Evolutionary conservation across 2,113 vertebrate genomes (phyloP), one percentile per base, ranked within the genome.

Genomic region (Theristicus caerulescens): DNA sequence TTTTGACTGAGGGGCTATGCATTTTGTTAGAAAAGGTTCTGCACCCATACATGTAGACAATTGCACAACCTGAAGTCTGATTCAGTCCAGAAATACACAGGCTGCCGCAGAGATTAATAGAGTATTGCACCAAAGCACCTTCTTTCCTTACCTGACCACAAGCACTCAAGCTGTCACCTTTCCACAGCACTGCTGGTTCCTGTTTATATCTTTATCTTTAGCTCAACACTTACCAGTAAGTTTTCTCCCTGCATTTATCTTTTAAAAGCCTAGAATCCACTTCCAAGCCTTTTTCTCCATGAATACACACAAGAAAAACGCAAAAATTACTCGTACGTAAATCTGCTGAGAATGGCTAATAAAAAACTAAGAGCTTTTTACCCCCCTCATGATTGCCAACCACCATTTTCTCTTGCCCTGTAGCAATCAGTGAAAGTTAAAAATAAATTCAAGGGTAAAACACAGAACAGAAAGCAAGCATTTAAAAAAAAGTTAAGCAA

Each of bases 1-100:
- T 64, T 42, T 17, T 7, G 34, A 38, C 26, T 38, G 8, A 9
- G 51, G 8, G 0, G 0, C 24, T 2, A 2, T 1, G 16, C 4
- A 2, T 32, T 46, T 24, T 64, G 4, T 62, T 11, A 11, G 34
- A 8, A 64, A 69, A 59, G 4, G 8, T 32, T 57, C 55, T 62
- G 15, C 62, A 42, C 22, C 13, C 31, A 13, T 29, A 15, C 34
- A 71, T 26, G 13, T 2, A 11, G 32, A 16, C 40, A 70, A 55
- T 2, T 49, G 52, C 57, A 47, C 51, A 42, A 3, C 15, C 26
- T 38, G 7, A 18, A 42, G 8, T 22, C 31, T 83, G 42, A 9
- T 6, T 44, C 24, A 71, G 52, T 49, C 57, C 42, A 54, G 20
- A 84, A 87, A 72, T 0, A 11, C 9, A 11, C 10, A 21, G 20